Base-by-base conservation (phyloP, 2,888 invertebrate species). In the Sipunculus nudus region DNA sequence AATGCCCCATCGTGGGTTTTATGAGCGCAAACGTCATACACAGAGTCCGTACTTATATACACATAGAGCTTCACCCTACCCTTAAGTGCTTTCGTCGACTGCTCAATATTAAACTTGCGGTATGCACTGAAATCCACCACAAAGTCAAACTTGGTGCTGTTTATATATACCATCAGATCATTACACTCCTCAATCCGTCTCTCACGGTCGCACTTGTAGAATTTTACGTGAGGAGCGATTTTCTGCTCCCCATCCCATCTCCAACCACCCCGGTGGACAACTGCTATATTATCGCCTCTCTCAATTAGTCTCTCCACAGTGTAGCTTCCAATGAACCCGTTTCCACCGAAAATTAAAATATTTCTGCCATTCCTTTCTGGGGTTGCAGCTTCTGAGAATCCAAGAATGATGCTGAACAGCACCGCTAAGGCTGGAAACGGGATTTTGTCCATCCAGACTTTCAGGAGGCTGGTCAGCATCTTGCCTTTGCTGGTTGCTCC, bases 21-120 rank as follows among this genome's bases (percentile, higher is more conserved):
- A 19, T 78, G 77, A 10, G 72, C 64, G 53, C 82, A 81, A n/a
- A 86, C 85, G 67, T 86, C 85, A 65, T 86, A 86, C 1, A 86
- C 82, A 2, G 85, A 84, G 70, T 85, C 86, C 0, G 84, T 81
- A 65, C 85, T 85, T 48, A 86, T 84, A 68, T 81, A 83, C 10
- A 86, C 75, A 59, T 86, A 86, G 6, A 81, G 60, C 31, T 75
- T 73, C 16, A 78, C 74, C 29, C 79, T 79, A 19, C 75, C 77
- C 19, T 75, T 62, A 2, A 85, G 59, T 26, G 80, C 53, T n/a
- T 75, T 70, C 32, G 82, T 58, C 2, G 77, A 75, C 31, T 83
- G 78, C 8, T 70, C 66, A n/a, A 85, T 71, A n/a, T 78, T 80
- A 61, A 78, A 70, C 0, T 76, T 72, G 45, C 80, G 79, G 67